These are phyloP conservation scores for Bergia puertoricense DNA, from an alignment of 92 coral and sea anemone species.

Conservation along the genomic window DNA sequence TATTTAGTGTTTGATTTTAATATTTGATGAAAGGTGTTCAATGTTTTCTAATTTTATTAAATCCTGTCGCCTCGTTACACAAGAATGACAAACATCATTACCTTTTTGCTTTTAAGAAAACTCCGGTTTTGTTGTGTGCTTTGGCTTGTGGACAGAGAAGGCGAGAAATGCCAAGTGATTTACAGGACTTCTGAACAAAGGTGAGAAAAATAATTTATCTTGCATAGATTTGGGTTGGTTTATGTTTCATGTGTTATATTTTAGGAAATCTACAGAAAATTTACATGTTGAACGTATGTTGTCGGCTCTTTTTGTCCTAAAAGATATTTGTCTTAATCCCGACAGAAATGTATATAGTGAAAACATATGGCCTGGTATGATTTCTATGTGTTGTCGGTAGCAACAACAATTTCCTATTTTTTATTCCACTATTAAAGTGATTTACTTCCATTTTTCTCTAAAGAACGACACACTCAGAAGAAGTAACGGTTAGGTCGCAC, in stretches of 20 bases:
- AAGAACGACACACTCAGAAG: neutral
- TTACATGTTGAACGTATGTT: neutral
- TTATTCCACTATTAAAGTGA: neutral
- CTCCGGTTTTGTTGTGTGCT: neutral
- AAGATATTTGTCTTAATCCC: neutral
- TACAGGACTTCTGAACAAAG: neutral
- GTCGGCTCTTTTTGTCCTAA: neutral
- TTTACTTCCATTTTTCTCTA: neutral
- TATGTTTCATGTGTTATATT: neutral
- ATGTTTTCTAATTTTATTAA: slow-evolving; percentile 27
- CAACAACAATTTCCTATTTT: neutral
- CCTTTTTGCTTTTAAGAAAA: neutral
- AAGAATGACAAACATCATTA: slow-evolving; percentile 3
- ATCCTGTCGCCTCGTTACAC: slow-evolving; percentile 9
- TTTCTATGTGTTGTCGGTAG: neutral
- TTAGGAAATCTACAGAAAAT: neutral
- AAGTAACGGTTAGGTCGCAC: neutral
- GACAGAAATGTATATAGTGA: neutral
- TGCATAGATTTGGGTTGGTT: neutral
- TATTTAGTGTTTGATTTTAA: slow-evolving; percentile 30
- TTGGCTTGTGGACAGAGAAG: neutral
- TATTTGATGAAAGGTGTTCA: slow-evolving; percentile 21
- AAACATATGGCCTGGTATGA: neutral
- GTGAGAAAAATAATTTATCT: neutral
- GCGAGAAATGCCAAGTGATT: neutral